Conservation (phyloP, 2,888 invertebrate genomes). For the Nasonovia ribisnigri region DNA sequence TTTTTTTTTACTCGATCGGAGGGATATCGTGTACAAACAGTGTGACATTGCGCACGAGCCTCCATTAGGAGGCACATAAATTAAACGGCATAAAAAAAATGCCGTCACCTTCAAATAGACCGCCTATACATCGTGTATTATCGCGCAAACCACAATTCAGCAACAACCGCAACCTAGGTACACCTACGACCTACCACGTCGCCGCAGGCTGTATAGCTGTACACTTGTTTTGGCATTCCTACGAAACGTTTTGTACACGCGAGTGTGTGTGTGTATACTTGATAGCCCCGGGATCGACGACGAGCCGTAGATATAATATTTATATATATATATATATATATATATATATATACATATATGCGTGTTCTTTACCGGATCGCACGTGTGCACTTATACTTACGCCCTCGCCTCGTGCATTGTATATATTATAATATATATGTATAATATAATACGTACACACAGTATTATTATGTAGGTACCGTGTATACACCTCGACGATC, state of each 20-base stretch:
- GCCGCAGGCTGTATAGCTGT: not conserved
- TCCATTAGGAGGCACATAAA: not conserved
- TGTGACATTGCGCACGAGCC: not conserved
- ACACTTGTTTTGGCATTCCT: not conserved
- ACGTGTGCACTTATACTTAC: conserved; percentile 5
- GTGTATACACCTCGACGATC: not conserved
- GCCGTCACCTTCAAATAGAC: not conserved
- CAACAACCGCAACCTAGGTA: not conserved
- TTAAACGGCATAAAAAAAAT: not conserved
- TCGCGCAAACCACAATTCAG: not conserved
- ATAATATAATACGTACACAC: too few species aligned
- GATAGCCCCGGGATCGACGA: not conserved
- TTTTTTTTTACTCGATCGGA: not conserved
- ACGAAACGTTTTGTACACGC: not conserved
- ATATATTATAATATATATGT: too few species aligned
- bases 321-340: too few species aligned
- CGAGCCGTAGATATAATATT: too few species aligned
- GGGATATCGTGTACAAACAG: not conserved
- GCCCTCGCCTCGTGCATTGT: not conserved
- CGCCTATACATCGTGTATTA: not conserved
- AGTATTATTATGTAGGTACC: not conserved
- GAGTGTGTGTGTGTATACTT: too few species aligned
- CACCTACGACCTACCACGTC: not conserved
- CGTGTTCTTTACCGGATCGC: not conserved
- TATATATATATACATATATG: too few species aligned